Base-by-base conservation (phyloP, 2,113 vertebrate genomes). In the Daphoenositta chrysoptera region DNA sequence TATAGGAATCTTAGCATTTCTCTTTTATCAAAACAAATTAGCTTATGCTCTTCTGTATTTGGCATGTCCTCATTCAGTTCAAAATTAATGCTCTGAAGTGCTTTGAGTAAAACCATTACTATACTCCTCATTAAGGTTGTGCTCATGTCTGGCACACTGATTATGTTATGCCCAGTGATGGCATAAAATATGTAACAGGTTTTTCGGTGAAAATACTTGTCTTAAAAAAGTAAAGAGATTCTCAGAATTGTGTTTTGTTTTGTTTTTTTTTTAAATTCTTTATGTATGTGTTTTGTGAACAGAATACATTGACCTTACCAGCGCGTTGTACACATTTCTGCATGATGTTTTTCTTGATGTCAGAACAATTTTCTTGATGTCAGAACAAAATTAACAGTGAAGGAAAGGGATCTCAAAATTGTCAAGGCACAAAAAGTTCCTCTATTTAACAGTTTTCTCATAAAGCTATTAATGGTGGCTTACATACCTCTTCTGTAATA, bases 81-180 rank as follows among this genome's bases (percentile, higher is more conserved):
- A 56, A 44, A 70, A 82, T n/a, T 79, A 48, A 56, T 82, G 22
- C 28, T 93, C 53, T 83, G n/a, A 60, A 69, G 8, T 15, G 18
- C 8, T 71, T 64, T 35, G 57, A 75, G 30, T 80, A 42, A 87
- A 82, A 66, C 21, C 24, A 26, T 81, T 75, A 71, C 1, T 24
- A 26, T 42, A 35, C 3, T 69, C 30, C 65, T 89, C 53, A 26
- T 83, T 93, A 87, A 53, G 53, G 33, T 40, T 87, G 10, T 10
- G 22, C 13, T 91, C 28, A 15, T 1, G 2, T 44, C 69, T 68
- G 21, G 18, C 5, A 5, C 0, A 0, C 37, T 47, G 30, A 9
- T 66, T 87, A 6, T 84, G 42, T 20, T 23, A 13, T 64, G 44
- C 23, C n/a, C 61, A 48, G 24, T 11, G 10, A 48, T 61, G 12